Base-by-base conservation (phyloP, 2,113 vertebrate genomes). In the Montifringilla adamsi region DNA sequence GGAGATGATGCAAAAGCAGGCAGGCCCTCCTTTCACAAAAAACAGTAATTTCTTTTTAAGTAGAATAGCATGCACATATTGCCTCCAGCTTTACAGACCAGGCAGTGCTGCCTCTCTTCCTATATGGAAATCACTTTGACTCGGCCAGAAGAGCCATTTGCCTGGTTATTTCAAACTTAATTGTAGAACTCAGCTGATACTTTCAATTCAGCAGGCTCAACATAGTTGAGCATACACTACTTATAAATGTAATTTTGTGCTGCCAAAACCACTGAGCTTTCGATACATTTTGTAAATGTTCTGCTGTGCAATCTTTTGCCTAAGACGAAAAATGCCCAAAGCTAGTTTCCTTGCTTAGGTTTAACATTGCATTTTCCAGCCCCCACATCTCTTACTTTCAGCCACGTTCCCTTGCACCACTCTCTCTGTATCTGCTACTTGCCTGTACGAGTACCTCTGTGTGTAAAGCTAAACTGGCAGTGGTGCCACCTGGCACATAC, bases 381-480 rank as follows among this genome's bases (percentile, higher is more conserved):
- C 55, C 23, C 21, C 46, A 33, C 16, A 13, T 53, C 37, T 47
- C 33, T 50, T 50, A 33, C 43, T 33, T 37, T 47, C 30, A 82
- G 10, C 31, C n/a, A 8, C 6, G 20, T 6, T 62, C 18, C 18
- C 21, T 62, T 35, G 24, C 35, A 75, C 37, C n/a, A 15, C 33
- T 87, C 50, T 41, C 39, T 22, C 50, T 27, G 6, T 39, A 20
- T 12, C 44, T 64, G 37, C 50, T n/a, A 18, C 47, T 44, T 66
- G 18, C 43, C 68, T 39, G 3, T 26, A 1, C 4, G 18, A 6
- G 1, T 3, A 1, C 11, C 4, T 19, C 1, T 13, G 8, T 15
- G 15, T 22, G 30, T 11, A 2, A 52, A 49, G n/a, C 52, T 23
- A n/a, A 49, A 63, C 0, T 7, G 15, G 15, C 19, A 49, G 35